Conservation (phyloP, 2,888 invertebrate species). For the Acanthoscelides obtectus region DNA sequence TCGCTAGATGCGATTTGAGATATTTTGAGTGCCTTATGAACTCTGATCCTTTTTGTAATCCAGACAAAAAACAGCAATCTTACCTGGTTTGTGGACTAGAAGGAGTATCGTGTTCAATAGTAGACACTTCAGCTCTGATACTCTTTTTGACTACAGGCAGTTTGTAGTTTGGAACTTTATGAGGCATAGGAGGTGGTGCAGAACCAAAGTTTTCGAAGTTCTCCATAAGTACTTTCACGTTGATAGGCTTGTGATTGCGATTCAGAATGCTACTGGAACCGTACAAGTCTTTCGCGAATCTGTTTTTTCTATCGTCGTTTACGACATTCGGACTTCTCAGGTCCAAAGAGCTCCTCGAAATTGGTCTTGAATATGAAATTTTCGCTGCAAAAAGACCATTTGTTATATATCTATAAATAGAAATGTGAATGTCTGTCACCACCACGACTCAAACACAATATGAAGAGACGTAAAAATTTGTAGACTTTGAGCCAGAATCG, state of each 20-base stretch:
- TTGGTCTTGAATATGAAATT: conserved; percentile 2
- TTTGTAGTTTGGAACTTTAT: conserved; percentile 20
- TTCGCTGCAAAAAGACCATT: neutral
- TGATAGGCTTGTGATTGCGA: conserved; percentile 32
- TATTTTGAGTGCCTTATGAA: no score
- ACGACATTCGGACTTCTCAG: neutral
- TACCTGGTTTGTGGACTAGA: neutral
- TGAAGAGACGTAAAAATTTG: no score
- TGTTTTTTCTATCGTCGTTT: conserved; percentile 10
- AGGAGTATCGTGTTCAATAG: conserved; percentile 10
- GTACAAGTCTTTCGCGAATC: conserved; percentile 8
- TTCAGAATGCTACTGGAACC: conserved; percentile 9
- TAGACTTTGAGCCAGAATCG: conserved; percentile 80
- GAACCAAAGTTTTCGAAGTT: conserved; percentile 50
- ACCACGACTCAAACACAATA: no score
- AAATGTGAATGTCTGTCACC: no score
- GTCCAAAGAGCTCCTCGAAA: conserved; percentile 6
- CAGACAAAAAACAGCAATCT: no score
- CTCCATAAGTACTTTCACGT: conserved; percentile 56
- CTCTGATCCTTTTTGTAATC: no score
- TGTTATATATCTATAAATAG: neutral
- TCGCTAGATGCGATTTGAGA: no score
- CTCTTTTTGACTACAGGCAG: conserved; percentile 21
- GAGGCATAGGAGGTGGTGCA: conserved; percentile 20
- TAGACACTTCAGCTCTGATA: conserved; percentile 20